Percentiles rank a stretch among this genome's conserved stretches.
phyloP scores from a whole-genome alignment of 2,888 invertebrate species.

The Temnothorax rugatulus region DNA sequence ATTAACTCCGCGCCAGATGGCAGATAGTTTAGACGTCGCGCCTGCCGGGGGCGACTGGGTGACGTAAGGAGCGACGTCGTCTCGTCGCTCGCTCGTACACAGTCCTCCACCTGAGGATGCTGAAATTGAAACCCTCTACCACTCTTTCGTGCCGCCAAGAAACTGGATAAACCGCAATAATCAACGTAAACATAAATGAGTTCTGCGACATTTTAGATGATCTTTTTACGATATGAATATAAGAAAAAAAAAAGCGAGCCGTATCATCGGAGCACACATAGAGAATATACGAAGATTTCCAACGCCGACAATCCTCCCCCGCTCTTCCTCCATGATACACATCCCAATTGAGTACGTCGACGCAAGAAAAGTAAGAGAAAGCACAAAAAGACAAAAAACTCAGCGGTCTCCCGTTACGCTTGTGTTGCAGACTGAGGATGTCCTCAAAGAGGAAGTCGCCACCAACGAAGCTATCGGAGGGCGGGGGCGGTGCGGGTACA shows the following conservation, averaged over 20 bases:
- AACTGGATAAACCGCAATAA: neutral
- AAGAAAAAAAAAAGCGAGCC: slow-evolving; percentile 20
- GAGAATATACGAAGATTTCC: slow-evolving; percentile 42
- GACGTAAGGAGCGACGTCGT: slow-evolving; percentile 70
- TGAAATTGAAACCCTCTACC: slow-evolving; percentile 11
- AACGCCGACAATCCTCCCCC: slow-evolving; percentile 46
- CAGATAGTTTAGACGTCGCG: slow-evolving; percentile 70
- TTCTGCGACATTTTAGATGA: neutral
- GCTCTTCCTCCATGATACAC: slow-evolving; percentile 33
- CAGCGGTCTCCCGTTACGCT: slow-evolving; percentile 63
- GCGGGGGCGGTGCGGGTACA: slow-evolving; percentile 87
- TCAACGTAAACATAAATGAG: neutral
- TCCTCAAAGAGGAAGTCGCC: slow-evolving; percentile 99
- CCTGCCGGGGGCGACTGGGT: slow-evolving; percentile 39
- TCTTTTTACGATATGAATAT: neutral
- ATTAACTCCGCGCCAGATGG: slow-evolving; percentile 77
- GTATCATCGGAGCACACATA: slow-evolving; percentile 4
- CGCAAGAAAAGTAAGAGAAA: slow-evolving; percentile 25
- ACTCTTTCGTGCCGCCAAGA: neutral
- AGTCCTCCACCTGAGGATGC: slow-evolving; percentile 51
- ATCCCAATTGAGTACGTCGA: slow-evolving; percentile 10
- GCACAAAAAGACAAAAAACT: slow-evolving; percentile 35
- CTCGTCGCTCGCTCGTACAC: slow-evolving; percentile 55
- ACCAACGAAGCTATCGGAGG: slow-evolving; percentile 96
- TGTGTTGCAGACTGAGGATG: slow-evolving; percentile 93